Conservation (phyloP, 2,797 vertebrate species). For the Ateles fusciceps region DNA sequence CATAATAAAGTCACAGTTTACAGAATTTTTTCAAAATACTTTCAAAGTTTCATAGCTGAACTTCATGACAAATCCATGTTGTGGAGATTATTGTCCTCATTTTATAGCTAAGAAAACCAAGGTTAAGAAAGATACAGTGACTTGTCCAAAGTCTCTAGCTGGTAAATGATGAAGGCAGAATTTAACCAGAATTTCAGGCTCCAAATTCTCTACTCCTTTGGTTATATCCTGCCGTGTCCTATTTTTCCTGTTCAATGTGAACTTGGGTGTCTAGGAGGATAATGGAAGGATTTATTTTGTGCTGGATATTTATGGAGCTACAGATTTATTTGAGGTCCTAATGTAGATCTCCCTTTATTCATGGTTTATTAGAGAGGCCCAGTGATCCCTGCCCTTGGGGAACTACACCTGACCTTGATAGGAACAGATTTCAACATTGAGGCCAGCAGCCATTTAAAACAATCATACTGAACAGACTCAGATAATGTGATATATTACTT, state of each 20-base stretch:
- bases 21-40: not conserved
- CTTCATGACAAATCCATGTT: not conserved
- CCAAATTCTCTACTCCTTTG: not conserved
- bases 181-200: not conserved
- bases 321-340: not conserved
- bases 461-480: not conserved
- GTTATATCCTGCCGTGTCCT: not conserved
- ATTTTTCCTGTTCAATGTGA: not conserved
- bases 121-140: not conserved
- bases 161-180: slow-evolving; percentile 11
- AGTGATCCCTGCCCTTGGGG: not conserved
- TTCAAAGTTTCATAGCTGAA: slow-evolving; percentile 5
- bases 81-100: not conserved
- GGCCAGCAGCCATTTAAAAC: not conserved
- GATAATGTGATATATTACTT: not conserved
- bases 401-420: not conserved
- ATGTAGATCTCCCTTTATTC: not conserved
- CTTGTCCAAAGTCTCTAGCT: not conserved
- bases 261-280: not conserved
- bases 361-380: not conserved
- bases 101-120: slow-evolving; percentile 23
- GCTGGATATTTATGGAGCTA: not conserved
- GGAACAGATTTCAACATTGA: not conserved
- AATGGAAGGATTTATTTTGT: not conserved
- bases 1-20: not conserved